phyloP scores from a whole-genome alignment of 2,113 vertebrate species.

The Eleginops maclovinus region DNA sequence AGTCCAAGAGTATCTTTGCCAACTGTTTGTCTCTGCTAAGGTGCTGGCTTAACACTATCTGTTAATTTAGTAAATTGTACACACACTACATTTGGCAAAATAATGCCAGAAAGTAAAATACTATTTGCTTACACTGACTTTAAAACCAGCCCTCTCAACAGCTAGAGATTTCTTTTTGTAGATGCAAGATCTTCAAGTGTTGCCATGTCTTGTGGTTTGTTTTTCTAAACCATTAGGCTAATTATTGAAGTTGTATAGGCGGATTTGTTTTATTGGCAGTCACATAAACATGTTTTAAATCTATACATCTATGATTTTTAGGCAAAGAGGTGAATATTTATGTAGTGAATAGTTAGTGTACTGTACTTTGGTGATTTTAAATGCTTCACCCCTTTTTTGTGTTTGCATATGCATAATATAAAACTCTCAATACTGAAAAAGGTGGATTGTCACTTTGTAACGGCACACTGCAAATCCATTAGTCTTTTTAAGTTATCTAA shows the following conservation, averaged over 20 bases:
- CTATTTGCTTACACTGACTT: constrained; percentile 8
- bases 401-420: neutral
- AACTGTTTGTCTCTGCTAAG: constrained; percentile 30
- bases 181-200: constrained; percentile 45
- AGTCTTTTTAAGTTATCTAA: neutral
- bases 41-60: too few relatives aligned
- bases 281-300: constrained; percentile 38
- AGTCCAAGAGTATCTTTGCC: constrained; percentile 13
- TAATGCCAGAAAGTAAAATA: constrained; percentile 26
- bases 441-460: neutral
- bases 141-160: neutral
- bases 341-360: neutral
- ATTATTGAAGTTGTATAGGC: constrained; percentile 24
- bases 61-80: constrained; percentile 14
- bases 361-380: neutral
- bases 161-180: constrained; percentile 25
- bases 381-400: neutral
- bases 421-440: neutral
- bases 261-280: constrained; percentile 30
- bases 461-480: neutral
- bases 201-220: constrained; percentile 40
- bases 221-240: constrained; percentile 45
- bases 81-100: constrained; percentile 10
- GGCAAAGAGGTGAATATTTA: neutral
- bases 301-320: neutral